A percentile compares a stretch with the other conserved stretches of the same genome.
Evolutionary conservation across 1,140 invertebrate species (phyloP).

Genomic region (Aplysia californica): DNA sequence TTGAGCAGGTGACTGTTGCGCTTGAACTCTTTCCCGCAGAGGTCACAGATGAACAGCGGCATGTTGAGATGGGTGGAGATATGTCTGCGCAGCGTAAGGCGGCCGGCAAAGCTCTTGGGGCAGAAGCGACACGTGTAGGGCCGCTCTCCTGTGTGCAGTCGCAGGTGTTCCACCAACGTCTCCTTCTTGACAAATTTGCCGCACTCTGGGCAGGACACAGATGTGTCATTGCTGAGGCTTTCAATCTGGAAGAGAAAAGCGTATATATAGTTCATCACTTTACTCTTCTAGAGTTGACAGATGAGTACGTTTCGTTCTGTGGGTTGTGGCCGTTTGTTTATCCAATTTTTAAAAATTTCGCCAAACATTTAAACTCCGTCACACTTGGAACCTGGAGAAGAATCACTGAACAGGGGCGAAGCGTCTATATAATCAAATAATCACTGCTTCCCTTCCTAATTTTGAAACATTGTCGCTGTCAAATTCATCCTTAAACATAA

Average conservation of each 20-base stretch:
- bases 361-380: no score
- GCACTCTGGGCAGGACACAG: conserved; percentile 58
- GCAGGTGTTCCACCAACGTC: conserved; percentile 56
- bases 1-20: conserved; percentile 44
- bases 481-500: no score
- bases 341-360: no score
- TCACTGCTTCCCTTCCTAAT: no score
- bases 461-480: no score
- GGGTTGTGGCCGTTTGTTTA: no score
- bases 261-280: no score
- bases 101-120: conserved; percentile 45
- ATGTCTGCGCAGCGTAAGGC: conserved; percentile 57
- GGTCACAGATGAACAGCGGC: conserved; percentile 47
- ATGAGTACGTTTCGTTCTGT: no score
- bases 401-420: no score
- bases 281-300: no score
- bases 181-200: conserved; percentile 48
- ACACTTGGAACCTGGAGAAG: no score
- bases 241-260: conserved; percentile 37
- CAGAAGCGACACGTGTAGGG: conserved; percentile 59
- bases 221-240: conserved; percentile 33
- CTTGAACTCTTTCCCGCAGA: conserved; percentile 58
- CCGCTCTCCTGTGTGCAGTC: conserved; percentile 53
- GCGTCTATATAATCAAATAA: no score
- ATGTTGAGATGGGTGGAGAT: conserved; percentile 56